Evolutionary conservation across 2,888 invertebrate genomes (phyloP), one percentile per base, ranked within the genome.

Genomic region (Ormia ochracea): DNA sequence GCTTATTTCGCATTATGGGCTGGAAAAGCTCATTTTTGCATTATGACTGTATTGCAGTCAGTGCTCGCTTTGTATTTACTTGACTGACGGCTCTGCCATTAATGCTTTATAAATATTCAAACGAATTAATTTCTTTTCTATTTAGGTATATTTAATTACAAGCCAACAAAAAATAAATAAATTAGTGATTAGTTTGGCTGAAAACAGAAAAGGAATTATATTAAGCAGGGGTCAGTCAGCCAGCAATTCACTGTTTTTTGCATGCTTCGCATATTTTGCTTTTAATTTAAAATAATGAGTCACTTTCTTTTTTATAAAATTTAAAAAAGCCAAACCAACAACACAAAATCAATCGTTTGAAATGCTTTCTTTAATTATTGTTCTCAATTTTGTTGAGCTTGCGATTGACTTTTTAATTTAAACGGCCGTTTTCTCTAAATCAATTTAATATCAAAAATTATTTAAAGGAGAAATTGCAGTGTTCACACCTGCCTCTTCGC

Each of bases 91-190:
- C 17, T 58, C 23, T 36, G 31, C 45, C 31, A 28, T n/a, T 17
- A 28, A 50, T 45, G 43, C 21, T 74, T 66, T 36, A 69, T 56
- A 76, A 76, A 76, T 76, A 61, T 69, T 69, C 28, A 69, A 38
- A 56, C 9, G 43, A 54, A 59, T 31, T 52, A 9, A 59, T 58
- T 41, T 41, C 38, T 10, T 31, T 17, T 45, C 9, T 59, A 45
- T 50, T n/a, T n/a, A n/a, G n/a, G n/a, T n/a, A n/a, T n/a, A n/a
- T n/a, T n/a, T n/a, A n/a, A 50, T 43, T 68, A n/a, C 19, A 10
- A 45, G 26, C 6, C 45, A 23, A 54, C n/a, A 61, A 33, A 12
- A 56, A 36, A 56, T 26, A 52, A 48, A 43, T 33, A 41, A 14
- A 33, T 36, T n/a, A 23, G 12, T 41, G 26, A 65, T 58, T 74